Conservation (phyloP, 2,797 vertebrate genomes). For the Bothrops alternatus region DNA sequence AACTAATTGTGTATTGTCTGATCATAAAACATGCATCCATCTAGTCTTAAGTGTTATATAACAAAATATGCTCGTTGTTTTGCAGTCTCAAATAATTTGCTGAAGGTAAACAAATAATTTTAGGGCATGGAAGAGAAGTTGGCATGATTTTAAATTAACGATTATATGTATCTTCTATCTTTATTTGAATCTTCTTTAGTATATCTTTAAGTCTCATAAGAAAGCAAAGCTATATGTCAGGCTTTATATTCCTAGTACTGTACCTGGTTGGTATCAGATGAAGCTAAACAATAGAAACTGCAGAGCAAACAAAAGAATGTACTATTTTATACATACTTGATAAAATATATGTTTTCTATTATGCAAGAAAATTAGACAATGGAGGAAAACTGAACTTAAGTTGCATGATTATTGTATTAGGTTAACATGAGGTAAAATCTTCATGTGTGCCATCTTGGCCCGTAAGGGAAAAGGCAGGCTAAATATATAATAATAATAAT, state of each 20-base stretch:
- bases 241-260: neutral
- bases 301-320: neutral
- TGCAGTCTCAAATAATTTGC: neutral
- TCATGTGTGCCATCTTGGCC: neutral
- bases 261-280: neutral
- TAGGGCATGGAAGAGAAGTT: neutral
- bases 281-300: neutral
- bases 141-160: conserved; percentile 40
- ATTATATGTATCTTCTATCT: conserved; percentile 31
- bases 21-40: neutral
- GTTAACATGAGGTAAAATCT: neutral
- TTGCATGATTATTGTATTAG: neutral
- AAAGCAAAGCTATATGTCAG: neutral
- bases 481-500: too few relatives aligned
- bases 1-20: neutral
- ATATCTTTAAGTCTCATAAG: neutral
- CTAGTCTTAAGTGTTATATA: neutral
- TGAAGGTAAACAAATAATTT: neutral
- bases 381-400: neutral
- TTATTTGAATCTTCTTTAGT: conserved; percentile 29
- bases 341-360: neutral
- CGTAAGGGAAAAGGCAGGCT: neutral
- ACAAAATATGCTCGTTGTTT: neutral
- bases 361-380: neutral
- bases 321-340: neutral